Evolutionary conservation across 2,113 vertebrate genomes (phyloP).

Genomic region (Ellobius talpinus): DNA sequence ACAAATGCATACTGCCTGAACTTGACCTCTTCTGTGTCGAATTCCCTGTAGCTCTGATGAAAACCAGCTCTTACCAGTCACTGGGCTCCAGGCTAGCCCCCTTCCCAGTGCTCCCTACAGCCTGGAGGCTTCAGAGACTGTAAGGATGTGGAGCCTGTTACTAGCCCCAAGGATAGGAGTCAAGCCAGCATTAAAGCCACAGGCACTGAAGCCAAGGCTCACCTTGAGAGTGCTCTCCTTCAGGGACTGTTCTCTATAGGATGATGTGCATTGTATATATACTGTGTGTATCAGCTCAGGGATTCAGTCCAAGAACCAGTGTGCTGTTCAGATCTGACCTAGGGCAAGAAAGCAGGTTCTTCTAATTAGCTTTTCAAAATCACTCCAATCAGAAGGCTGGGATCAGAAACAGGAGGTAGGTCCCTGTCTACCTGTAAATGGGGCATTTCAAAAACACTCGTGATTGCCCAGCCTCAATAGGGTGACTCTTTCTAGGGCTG

Average conservation of each 20-base stretch:
- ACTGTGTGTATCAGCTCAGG: not conserved
- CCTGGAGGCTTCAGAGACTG: not conserved
- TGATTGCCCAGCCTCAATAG: slow-evolving; percentile 48
- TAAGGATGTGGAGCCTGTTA: not conserved
- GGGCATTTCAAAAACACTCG: slow-evolving; percentile 64
- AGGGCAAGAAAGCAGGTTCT: slow-evolving; percentile 34
- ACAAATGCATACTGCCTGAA: not conserved
- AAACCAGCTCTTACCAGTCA: not conserved
- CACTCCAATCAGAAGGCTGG: slow-evolving; percentile 56
- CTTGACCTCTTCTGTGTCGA: not conserved
- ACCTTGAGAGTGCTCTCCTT: slow-evolving; percentile 43
- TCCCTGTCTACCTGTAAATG: slow-evolving; percentile 3
- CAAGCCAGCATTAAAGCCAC: not conserved
- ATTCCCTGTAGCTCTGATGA: not conserved
- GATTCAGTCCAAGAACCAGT: not conserved
- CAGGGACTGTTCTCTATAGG: not conserved
- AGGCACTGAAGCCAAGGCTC: not conserved
- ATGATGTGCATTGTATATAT: not conserved
- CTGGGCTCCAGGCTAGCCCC: not conserved
- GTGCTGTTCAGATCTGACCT: slow-evolving; percentile 36
- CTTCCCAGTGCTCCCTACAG: not conserved
- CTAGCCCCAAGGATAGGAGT: not conserved
- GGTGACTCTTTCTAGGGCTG: slow-evolving; percentile 34
- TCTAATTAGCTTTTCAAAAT: slow-evolving; percentile 72
- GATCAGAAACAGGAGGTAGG: slow-evolving; percentile 55